Percentiles rank a stretch among this genome's conserved stretches.
Evolutionary conservation across 2,113 vertebrate genomes (phyloP).

Genomic region (Xiphias gladius): DNA sequence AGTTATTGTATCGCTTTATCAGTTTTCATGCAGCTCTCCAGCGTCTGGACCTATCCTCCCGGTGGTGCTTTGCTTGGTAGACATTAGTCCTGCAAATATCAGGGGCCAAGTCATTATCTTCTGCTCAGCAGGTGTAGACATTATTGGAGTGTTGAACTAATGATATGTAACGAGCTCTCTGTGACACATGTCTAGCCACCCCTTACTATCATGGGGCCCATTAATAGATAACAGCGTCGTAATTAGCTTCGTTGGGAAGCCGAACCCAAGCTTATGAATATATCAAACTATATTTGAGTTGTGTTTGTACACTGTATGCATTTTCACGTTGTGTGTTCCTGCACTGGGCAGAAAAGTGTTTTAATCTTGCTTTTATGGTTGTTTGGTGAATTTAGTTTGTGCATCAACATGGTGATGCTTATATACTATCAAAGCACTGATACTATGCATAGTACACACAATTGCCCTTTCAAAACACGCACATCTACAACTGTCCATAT

Average conservation of each 20-base stretch:
- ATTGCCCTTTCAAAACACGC: constrained; percentile 24
- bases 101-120: constrained; percentile 82
- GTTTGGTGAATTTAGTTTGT: constrained; percentile 22
- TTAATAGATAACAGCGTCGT: constrained; percentile 79
- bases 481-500: constrained; percentile 32
- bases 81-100: constrained; percentile 83
- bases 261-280: constrained; percentile 69
- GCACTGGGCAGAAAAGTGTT: constrained; percentile 6
- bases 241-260: constrained; percentile 80
- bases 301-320: constrained; percentile 45
- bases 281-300: constrained; percentile 72
- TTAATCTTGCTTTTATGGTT: constrained; percentile 20
- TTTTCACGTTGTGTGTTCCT: constrained; percentile 30
- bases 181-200: constrained; percentile 83
- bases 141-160: constrained; percentile 86
- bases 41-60: constrained; percentile 68
- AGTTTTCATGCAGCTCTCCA: constrained; percentile 60
- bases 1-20: constrained; percentile 65
- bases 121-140: constrained; percentile 83
- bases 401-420: background rate
- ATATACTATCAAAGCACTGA: background rate
- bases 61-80: constrained; percentile 73
- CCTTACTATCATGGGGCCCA: constrained; percentile 79
- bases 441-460: background rate
- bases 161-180: constrained; percentile 86